Evolutionary conservation across 1,140 invertebrate species (phyloP).

Genomic region (Drosophila punjabiensis): DNA sequence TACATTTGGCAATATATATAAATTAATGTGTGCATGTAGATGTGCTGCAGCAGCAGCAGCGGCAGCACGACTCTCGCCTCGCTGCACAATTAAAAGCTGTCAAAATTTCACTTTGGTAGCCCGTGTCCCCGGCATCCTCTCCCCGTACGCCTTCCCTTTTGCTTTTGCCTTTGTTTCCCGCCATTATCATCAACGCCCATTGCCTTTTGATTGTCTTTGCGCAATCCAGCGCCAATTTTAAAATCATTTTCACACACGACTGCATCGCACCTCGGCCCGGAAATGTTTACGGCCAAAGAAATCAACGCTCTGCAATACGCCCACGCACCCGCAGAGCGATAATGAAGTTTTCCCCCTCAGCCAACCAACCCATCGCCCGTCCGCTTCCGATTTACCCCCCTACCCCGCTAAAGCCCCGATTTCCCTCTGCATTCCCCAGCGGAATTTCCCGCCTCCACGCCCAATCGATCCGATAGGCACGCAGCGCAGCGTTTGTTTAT

Average conservation of each 20-base stretch:
- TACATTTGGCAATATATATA: constrained; percentile 41
- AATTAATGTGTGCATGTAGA: not conserved
- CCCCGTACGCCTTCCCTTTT: no score
- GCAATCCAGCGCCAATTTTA: constrained; percentile 74
- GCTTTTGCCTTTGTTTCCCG: constrained; percentile 57
- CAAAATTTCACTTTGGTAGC: constrained; percentile 66
- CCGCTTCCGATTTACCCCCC: constrained; percentile 5
- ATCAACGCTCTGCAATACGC: constrained; percentile 36
- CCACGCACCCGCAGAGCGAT: constrained; percentile 24
- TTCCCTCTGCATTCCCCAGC: constrained; percentile 7
- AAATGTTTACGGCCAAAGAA: constrained; percentile 74
- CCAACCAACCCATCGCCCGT: not conserved
- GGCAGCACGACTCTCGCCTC: constrained; percentile 52
- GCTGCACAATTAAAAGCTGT: constrained; percentile 81
- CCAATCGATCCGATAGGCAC: constrained; percentile 48
- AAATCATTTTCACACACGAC: constrained; percentile 84
- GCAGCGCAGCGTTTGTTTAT: constrained; percentile 44
- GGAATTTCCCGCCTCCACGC: constrained; percentile 34
- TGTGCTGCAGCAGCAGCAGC: not conserved
- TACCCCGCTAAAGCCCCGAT: constrained; percentile 3
- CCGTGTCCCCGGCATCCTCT: constrained; percentile 4
- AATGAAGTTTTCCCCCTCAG: constrained; percentile 17
- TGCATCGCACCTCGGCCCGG: constrained; percentile 68
- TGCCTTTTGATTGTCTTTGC: constrained; percentile 78
- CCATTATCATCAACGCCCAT: constrained; percentile 65